Base-by-base conservation (phyloP, 2,113 vertebrate species). In the Rhynchomys soricoides region DNA sequence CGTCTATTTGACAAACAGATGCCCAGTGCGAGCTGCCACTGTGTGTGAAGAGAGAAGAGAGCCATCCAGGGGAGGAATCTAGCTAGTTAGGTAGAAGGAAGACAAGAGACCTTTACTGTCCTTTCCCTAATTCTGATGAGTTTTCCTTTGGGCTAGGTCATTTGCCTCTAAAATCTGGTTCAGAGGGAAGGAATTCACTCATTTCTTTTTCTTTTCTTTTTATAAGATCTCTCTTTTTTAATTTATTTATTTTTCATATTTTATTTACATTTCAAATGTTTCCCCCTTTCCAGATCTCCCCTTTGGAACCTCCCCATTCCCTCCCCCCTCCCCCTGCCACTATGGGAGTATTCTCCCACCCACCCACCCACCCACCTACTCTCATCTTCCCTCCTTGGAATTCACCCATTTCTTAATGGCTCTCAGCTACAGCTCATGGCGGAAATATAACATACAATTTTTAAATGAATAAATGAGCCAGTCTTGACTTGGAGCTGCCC, bases 401-500 rank as follows among this genome's bases (percentile, higher is more conserved):
- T 82, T 83, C 45, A 59, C 5, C 62, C 52, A 62, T 57, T 89
- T 91, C 52, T 34, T 86, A 93, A 77, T 15, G n/a, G 45, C 75
- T 17, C 62, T 96, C 57, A 89, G 17, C 66, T 57, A 75, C 1
- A 22, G 50, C 59, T 95, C 66, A 45, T 22, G 55, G 31, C 59
- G 3, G 64, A 94, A 90, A 94, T 26, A 64, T 52, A 77, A 89
- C 16, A 66, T 59, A 62, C 21, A 55, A 37, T 91, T 86, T 59
- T 86, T 93, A 89, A 93, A 59, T 66, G 45, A 94, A 82, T 52
- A 81, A 73, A 93, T 77, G 78, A 91, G 17, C 59, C 68, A 82
- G 22, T 59, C 73, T 73, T 94, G 68, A 86, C 78, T 71, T 89
- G 50, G 34, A 75, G 57, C 89, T 82, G 70, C 55, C 45, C 43